A percentile compares a stretch with the other conserved stretches of the same genome.
phyloP scores from a whole-genome alignment of 2,888 invertebrate genomes.

The Acronicta aceris region DNA sequence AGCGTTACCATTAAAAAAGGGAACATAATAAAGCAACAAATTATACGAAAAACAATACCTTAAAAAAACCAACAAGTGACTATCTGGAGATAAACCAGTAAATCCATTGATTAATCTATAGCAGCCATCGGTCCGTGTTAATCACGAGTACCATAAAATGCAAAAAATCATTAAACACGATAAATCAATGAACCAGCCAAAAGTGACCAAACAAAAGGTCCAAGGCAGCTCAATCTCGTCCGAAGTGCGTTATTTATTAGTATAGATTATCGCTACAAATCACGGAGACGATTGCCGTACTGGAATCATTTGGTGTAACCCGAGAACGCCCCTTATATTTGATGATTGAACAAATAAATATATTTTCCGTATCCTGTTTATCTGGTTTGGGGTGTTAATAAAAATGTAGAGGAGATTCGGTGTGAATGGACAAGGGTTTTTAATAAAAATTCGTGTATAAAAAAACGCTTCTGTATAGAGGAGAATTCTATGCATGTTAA shows the following conservation, averaged over 20 bases:
- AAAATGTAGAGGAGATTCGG: constrained; percentile 84
- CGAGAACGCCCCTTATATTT: constrained; percentile 87
- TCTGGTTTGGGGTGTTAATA: constrained; percentile 88
- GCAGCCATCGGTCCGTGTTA: constrained; percentile 51
- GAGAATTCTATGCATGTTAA: no score
- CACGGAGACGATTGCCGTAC: constrained; percentile 79
- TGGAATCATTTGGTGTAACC: constrained; percentile 87
- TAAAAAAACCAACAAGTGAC: constrained; percentile 48
- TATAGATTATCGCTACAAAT: constrained; percentile 88
- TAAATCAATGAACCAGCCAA: constrained; percentile 68
- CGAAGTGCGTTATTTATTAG: constrained; percentile 86
- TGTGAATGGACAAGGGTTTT: constrained; percentile 23
- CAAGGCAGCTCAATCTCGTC: constrained; percentile 85
- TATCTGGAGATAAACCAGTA: constrained; percentile 47
- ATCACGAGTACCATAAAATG: constrained; percentile 62
- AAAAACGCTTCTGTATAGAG: no score
- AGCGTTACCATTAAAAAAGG: constrained; percentile 51
- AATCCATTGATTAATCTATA: constrained; percentile 59
- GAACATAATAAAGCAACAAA: constrained; percentile 57
- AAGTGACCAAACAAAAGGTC: constrained; percentile 67
- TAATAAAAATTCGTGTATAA: constrained; percentile 1
- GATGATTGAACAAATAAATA: constrained; percentile 89
- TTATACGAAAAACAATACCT: constrained; percentile 46
- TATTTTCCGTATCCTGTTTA: constrained; percentile 89
- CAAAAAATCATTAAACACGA: constrained; percentile 68